Base-by-base conservation (phyloP, 2,888 invertebrate species). In the Aradus depressus region DNA sequence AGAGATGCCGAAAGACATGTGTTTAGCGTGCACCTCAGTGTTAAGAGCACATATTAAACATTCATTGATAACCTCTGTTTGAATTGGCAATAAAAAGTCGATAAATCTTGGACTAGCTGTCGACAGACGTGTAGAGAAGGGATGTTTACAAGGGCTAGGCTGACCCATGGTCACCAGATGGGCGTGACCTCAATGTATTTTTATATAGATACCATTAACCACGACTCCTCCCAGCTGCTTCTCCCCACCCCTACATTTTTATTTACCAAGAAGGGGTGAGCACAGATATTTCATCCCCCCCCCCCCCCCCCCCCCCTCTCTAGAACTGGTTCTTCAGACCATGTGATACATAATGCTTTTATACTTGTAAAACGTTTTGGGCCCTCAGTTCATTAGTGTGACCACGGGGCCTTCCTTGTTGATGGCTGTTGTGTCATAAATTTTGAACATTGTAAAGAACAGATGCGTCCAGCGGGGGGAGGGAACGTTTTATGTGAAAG, bases 161-260 rank as follows among this genome's bases (percentile, higher is more conserved):
- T 47, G 47, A 47, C 47, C 47, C 47, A 35, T 34, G 44, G 44
- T 44, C 44, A 34, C 35, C 47, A 26, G 47, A 47, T 38, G 47
- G 47, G 47, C 47, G 47, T 47, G 47, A 47, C 47, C 47, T n/a
- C 18, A 35, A 35, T 38, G 37, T 37, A 28, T 38, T 37, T 35
- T 47, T 38, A 47, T 47, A 25, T 35, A 28, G 35, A 35, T 25
- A 47, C 38, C 37, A 47, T 47, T 47, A 32, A 47, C 47, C 38
- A 22, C 10, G 10, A 6, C 35, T 6, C 35, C n/a, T n/a, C 10
- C 10, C 35, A 25, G 22, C 22, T 23, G 26, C 47, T 22, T 22
- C 25, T 47, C 37, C 44, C 28, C 44, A 38, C 44, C 28, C 44
- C 44, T 44, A 21, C 26, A 26, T 31, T 31, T 31, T 26, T 31